Conservation (phyloP, 2,888 invertebrate species). For the Drosophila mulleri region DNA sequence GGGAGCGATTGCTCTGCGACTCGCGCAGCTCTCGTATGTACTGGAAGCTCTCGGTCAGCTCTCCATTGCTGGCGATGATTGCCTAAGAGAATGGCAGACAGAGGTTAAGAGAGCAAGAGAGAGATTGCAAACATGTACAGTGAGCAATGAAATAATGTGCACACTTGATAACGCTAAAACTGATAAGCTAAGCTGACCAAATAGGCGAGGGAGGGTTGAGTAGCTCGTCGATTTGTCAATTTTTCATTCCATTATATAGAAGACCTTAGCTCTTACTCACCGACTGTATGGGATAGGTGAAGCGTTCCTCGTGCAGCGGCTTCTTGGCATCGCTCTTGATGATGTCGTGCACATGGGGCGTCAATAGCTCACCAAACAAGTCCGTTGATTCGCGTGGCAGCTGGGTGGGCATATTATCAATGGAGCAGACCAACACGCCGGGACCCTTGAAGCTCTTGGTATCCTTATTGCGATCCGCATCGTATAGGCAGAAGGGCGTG, state of each 20-base stretch:
- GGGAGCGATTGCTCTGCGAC: conserved; percentile 87
- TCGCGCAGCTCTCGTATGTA: conserved; percentile 96
- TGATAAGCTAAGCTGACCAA: conserved; percentile 5
- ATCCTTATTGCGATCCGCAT: conserved; percentile 98
- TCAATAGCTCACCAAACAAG: conserved; percentile 97
- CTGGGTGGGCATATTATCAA: conserved; percentile 99
- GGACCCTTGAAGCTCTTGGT: conserved; percentile 98
- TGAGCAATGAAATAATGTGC: conserved; percentile 1
- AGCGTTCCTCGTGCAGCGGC: conserved; percentile 91
- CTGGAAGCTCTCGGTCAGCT: conserved; percentile 95
- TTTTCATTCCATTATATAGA: neutral
- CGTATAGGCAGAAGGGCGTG: conserved; percentile 99
- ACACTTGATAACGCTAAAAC: conserved; percentile 8
- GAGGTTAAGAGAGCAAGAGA: conserved; percentile 3
- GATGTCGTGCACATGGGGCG: conserved; percentile 95
- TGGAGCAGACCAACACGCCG: conserved; percentile 99
- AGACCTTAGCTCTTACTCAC: conserved; percentile 61
- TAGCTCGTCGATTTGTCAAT: neutral
- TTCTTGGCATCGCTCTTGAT: conserved; percentile 92
- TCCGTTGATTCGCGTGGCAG: conserved; percentile 98
- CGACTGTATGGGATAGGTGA: conserved; percentile 85
- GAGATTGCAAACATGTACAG: conserved; percentile 5
- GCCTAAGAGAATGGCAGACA: conserved; percentile 88
- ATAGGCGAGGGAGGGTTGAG: neutral
- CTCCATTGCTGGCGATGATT: conserved; percentile 98